Conservation (phyloP, 2,113 vertebrate genomes). For the Hemiscyllium ocellatum region DNA sequence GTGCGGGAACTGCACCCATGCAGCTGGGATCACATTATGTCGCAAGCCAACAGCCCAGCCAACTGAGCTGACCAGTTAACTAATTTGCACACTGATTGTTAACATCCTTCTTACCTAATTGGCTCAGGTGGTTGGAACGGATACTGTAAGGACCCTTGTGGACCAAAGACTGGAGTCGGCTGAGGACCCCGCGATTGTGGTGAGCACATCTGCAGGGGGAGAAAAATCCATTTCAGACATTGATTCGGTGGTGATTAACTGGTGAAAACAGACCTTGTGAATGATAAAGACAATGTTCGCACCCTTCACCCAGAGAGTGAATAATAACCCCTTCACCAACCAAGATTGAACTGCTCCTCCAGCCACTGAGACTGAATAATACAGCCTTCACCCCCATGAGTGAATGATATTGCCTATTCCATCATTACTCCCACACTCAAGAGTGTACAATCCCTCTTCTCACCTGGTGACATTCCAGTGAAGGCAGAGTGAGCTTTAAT, state of each 20-base stretch:
- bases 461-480: too few relatives aligned
- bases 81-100: background rate
- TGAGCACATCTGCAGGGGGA: constrained; percentile 82
- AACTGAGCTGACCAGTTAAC: background rate
- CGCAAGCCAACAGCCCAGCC: too few relatives aligned
- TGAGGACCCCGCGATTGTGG: constrained; percentile 75
- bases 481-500: background rate
- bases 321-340: background rate
- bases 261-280: background rate
- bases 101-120: constrained; percentile 70
- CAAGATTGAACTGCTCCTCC: background rate
- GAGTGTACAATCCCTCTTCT: too few relatives aligned
- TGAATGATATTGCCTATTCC: too few relatives aligned
- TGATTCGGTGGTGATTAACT: background rate
- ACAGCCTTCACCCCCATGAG: too few relatives aligned
- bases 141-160: constrained; percentile 75
- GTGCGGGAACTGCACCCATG: too few relatives aligned
- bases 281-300: background rate
- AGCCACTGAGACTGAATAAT: background rate
- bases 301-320: background rate
- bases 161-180: constrained; percentile 75
- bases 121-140: constrained; percentile 72
- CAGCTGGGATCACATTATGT: too few relatives aligned
- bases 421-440: too few relatives aligned
- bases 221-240: background rate